Conservation (phyloP, 2,113 vertebrate species). For the Petroica traversi region DNA sequence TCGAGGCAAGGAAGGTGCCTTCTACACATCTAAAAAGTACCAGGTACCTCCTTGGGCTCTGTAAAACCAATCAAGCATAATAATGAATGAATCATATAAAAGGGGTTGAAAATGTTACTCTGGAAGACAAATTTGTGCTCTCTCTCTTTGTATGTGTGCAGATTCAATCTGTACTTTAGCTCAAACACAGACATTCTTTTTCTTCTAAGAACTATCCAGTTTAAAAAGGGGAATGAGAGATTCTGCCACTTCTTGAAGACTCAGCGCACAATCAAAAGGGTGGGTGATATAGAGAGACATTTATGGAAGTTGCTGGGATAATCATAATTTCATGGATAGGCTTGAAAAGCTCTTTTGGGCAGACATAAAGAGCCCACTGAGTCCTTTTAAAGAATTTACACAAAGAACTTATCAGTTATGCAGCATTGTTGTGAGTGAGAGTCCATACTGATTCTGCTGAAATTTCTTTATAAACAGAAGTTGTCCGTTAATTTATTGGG, state of each 20-base stretch:
- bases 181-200: background rate
- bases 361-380: constrained; percentile 6
- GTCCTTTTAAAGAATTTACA: constrained; percentile 63
- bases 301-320: constrained; percentile 37
- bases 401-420: constrained; percentile 40
- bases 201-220: background rate
- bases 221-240: constrained; percentile 12
- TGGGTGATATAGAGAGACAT: constrained; percentile 14
- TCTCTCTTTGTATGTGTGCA: background rate
- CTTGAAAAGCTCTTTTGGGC: constrained; percentile 46
- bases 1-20: background rate
- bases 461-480: constrained; percentile 14
- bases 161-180: background rate
- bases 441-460: background rate
- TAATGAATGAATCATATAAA: background rate
- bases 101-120: background rate
- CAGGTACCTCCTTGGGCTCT: background rate
- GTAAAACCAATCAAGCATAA: background rate
- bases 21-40: background rate
- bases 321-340: constrained; percentile 40
- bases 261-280: background rate
- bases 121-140: constrained; percentile 37
- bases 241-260: constrained; percentile 37
- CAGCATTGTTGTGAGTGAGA: constrained; percentile 32
- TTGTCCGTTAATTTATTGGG: constrained; percentile 8